A percentile compares a stretch with the other conserved stretches of the same genome.
Conservation (phyloP, 2,888 invertebrate species). For the Pristionchus mayeri region DNA sequence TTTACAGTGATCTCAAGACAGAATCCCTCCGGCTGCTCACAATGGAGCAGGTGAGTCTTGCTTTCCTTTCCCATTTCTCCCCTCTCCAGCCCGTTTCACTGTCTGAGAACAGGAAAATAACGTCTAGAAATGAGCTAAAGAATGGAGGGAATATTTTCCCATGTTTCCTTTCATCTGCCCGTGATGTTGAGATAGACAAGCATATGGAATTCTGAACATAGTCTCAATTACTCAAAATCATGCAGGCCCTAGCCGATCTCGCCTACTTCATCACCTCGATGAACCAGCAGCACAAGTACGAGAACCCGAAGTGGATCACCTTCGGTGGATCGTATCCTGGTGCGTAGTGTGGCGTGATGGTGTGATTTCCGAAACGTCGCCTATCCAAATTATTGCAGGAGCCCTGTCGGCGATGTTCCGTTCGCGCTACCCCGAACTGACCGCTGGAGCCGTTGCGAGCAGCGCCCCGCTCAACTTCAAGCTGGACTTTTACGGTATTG, state of each 20-base stretch:
- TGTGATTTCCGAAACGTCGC: neutral
- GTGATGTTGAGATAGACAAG: too few species aligned
- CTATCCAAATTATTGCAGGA: constrained; percentile 50
- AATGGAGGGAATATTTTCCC: too few species aligned
- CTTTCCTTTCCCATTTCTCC: too few species aligned
- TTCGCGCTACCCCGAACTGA: constrained; percentile 63
- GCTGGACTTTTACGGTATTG: constrained; percentile 66
- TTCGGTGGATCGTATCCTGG: constrained; percentile 1
- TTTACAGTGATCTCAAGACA: constrained; percentile 60
- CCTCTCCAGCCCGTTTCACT: too few species aligned
- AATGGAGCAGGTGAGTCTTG: too few species aligned
- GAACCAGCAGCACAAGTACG: constrained; percentile 60
- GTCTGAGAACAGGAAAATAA: too few species aligned
- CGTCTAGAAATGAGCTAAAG: too few species aligned
- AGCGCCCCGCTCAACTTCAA: constrained; percentile 65
- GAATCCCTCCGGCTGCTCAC: constrained; percentile 59
- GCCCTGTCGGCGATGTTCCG: constrained; percentile 68
- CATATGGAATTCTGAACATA: too few species aligned
- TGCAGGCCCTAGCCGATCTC: constrained; percentile 63
- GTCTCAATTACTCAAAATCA: too few species aligned
- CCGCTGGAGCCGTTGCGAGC: constrained; percentile 65
- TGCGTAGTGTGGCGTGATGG: neutral
- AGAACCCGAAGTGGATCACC: constrained; percentile 69
- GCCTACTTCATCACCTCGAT: constrained; percentile 59
- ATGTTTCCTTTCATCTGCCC: too few species aligned